Percentiles rank a stretch among this genome's conserved stretches.
Conservation (phyloP, 2,797 vertebrate genomes). For the Lepus townsendii region DNA sequence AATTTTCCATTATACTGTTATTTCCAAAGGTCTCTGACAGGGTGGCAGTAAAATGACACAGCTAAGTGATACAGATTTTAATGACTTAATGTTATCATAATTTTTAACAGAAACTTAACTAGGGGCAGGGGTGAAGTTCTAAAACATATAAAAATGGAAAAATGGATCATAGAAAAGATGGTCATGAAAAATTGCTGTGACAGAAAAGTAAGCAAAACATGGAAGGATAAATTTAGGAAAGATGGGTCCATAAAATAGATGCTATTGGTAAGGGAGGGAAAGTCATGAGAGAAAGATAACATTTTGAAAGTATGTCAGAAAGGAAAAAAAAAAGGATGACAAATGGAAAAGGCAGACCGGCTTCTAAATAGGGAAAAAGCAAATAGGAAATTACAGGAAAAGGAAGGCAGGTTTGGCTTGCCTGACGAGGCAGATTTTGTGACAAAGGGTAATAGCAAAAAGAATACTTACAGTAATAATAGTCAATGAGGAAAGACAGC, state of each 20-base stretch:
- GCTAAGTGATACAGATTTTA: slow-evolving; percentile 78
- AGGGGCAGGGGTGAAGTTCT: slow-evolving; percentile 65
- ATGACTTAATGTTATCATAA: slow-evolving; percentile 72
- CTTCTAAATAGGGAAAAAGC: slow-evolving; percentile 67
- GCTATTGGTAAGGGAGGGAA: slow-evolving; percentile 28
- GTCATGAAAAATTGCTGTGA: slow-evolving; percentile 42
- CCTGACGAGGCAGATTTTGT: slow-evolving; percentile 64
- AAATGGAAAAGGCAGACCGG: slow-evolving; percentile 54
- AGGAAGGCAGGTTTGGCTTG: slow-evolving; percentile 67
- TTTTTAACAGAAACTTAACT: slow-evolving; percentile 62
- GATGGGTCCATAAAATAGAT: background rate
- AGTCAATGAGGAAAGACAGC: slow-evolving; percentile 61
- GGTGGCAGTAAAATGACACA: slow-evolving; percentile 62
- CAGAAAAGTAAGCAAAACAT: slow-evolving; percentile 20
- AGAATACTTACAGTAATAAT: slow-evolving; percentile 76
- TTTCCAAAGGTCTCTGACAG: slow-evolving; percentile 71
- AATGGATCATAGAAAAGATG: slow-evolving; percentile 22
- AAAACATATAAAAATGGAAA: slow-evolving; percentile 75
- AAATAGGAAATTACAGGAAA: slow-evolving; percentile 75
- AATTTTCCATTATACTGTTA: slow-evolving; percentile 63
- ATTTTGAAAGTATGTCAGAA: slow-evolving; percentile 58
- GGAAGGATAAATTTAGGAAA: slow-evolving; percentile 33
- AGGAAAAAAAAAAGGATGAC: slow-evolving; percentile 49
- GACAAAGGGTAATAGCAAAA: slow-evolving; percentile 73
- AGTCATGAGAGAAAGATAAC: slow-evolving; percentile 45